These are phyloP conservation scores for Drosophila seguyi DNA, from an alignment of 1,140 invertebrate species.

Conservation along the genomic window DNA sequence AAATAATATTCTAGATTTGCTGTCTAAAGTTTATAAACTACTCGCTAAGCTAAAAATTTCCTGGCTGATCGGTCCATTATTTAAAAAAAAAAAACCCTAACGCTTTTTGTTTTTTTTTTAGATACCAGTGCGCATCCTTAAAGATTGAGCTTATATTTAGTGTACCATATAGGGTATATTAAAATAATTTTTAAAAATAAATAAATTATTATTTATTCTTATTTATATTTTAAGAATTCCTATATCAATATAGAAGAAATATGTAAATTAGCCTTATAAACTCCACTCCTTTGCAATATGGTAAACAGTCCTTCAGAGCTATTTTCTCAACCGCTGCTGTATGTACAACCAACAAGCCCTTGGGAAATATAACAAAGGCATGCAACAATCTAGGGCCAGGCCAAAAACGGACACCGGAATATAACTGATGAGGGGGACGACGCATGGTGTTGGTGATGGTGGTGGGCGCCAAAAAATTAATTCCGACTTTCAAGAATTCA, in stretches of 20 bases:
- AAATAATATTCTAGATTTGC: neutral
- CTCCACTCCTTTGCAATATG: too few relatives aligned
- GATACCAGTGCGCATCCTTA: too few relatives aligned
- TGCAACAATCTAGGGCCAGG: slow-evolving; percentile 68
- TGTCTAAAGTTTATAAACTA: too few relatives aligned
- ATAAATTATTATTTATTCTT: too few relatives aligned
- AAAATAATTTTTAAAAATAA: too few relatives aligned
- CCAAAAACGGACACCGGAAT: slow-evolving; percentile 41
- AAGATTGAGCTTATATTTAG: too few relatives aligned
- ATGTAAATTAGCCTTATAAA: too few relatives aligned
- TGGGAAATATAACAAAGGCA: slow-evolving; percentile 79
- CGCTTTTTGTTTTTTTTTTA: neutral
- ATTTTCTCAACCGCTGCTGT: slow-evolving; percentile 8
- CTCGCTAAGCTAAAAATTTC: fast-evolving
- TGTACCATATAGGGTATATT: too few relatives aligned
- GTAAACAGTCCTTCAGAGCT: neutral
- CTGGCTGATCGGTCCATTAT: neutral
- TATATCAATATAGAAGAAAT: too few relatives aligned
- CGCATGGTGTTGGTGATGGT: neutral
- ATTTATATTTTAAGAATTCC: too few relatives aligned
- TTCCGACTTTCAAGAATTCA: slow-evolving; percentile 26
- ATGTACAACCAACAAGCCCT: slow-evolving; percentile 62
- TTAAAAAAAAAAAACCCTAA: too few relatives aligned
- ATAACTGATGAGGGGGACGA: slow-evolving; percentile 30
- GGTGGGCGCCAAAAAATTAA: slow-evolving; percentile 15